Evolutionary conservation across 1,140 invertebrate genomes (phyloP).

Genomic region (Drosophila bocqueti): DNA sequence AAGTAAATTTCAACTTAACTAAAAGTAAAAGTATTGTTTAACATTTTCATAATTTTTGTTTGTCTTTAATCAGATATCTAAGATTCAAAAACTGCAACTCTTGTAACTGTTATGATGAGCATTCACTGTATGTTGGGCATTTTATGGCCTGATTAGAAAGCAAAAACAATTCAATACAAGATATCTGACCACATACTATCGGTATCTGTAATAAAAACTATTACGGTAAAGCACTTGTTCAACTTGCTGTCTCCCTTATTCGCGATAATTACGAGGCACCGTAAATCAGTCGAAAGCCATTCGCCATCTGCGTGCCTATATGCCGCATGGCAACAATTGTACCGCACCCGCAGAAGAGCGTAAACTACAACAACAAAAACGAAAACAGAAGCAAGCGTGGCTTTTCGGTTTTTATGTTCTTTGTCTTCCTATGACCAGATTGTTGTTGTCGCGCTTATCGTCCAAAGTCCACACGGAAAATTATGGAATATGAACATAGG

Average conservation of each 20-base stretch:
- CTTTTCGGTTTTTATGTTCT: conserved; percentile 66
- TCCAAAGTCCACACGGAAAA: conserved; percentile 76
- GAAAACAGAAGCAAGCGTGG: conserved; percentile 59
- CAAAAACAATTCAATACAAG: neutral
- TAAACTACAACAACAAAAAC: conserved; percentile 29
- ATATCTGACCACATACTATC: conserved; percentile 1
- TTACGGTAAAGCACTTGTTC: conserved; percentile 15
- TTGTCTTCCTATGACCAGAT: conserved; percentile 59
- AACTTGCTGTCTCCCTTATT: conserved; percentile 10
- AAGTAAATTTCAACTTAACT: neutral
- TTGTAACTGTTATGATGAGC: neutral
- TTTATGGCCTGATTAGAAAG: conserved; percentile 23
- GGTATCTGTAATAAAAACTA: conserved; percentile 16
- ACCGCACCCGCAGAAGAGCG: conserved; percentile 48
- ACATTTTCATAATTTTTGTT: neutral
- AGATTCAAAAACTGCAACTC: neutral
- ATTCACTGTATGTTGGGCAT: neutral
- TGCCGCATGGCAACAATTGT: conserved; percentile 67
- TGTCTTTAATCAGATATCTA: neutral
- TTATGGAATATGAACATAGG: conserved; percentile 24
- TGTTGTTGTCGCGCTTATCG: conserved; percentile 68
- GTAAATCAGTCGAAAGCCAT: conserved; percentile 20
- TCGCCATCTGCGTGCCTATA: conserved; percentile 46
- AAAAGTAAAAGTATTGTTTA: neutral
- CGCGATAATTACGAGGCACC: conserved; percentile 4